These are phyloP conservation scores for Melanchra persicariae DNA, from an alignment of 2,888 invertebrate genomes.

Conservation along the genomic window DNA sequence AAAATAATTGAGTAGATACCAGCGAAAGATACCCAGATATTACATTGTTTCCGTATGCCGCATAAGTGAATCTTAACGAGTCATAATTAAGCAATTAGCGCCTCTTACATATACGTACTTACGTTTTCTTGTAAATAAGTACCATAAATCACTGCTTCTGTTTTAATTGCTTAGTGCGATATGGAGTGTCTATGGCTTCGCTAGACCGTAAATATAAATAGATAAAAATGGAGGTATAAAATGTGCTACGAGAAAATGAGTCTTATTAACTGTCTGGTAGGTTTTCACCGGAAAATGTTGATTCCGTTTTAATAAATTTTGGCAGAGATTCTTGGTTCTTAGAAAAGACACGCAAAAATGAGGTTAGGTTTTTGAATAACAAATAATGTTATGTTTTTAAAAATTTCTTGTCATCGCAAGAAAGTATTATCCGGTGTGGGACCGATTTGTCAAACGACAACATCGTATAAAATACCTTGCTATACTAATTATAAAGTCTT, in stretches of 20 bases:
- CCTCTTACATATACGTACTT: constrained; percentile 1
- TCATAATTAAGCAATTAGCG: constrained; percentile 25
- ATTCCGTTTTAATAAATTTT: background rate
- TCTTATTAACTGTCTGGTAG: background rate
- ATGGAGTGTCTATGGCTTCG: constrained; percentile 1
- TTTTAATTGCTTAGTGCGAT: constrained; percentile 22
- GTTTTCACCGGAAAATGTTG: background rate
- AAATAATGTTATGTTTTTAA: too few species aligned
- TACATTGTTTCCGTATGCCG: constrained; percentile 39
- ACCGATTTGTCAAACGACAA: too few species aligned
- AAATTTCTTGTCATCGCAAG: too few species aligned
- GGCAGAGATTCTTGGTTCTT: background rate
- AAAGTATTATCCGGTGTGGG: too few species aligned
- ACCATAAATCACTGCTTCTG: constrained; percentile 4
- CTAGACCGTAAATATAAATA: constrained; percentile 1
- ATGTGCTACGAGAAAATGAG: background rate
- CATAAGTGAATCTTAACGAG: constrained; percentile 43
- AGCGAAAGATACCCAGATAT: background rate
- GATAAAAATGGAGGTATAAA: background rate
- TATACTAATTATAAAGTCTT: too few species aligned
- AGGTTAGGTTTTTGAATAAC: too few species aligned
- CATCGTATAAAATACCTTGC: too few species aligned
- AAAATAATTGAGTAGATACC: background rate
- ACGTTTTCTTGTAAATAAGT: background rate
- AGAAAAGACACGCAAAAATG: background rate